Evolutionary conservation across 2,888 invertebrate genomes (phyloP).

Genomic region (Spatulosminthurus flaviceps): DNA sequence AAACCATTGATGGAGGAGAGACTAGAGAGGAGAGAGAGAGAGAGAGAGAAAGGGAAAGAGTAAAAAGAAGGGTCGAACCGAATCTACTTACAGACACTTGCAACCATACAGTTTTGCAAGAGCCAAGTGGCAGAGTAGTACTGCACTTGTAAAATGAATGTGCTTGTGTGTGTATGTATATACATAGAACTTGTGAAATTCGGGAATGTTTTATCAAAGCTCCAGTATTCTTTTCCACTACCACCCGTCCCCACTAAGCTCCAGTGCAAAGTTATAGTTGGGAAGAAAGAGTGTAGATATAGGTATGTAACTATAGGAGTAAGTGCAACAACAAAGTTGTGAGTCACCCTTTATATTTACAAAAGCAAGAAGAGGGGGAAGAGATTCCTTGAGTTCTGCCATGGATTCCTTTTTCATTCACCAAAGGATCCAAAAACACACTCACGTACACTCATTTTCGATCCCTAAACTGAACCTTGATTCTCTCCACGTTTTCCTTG

Average conservation of each 20-base stretch:
- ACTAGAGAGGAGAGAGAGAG: conserved; percentile 5
- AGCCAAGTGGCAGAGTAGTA: conserved; percentile 15
- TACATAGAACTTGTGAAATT: background rate
- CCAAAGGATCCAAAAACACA: conserved; percentile 31
- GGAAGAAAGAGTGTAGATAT: background rate
- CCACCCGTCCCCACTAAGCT: too few species aligned
- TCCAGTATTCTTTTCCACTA: too few species aligned
- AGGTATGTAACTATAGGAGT: background rate
- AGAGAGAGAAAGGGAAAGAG: background rate
- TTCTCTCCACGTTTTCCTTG: background rate
- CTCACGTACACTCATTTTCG: conserved; percentile 10
- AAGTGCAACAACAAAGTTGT: conserved; percentile 40
- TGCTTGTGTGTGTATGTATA: background rate
- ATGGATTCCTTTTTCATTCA: conserved; percentile 37
- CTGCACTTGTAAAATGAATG: background rate
- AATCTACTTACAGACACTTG: conserved; percentile 36
- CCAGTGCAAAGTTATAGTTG: background rate
- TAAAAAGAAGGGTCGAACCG: conserved; percentile 26
- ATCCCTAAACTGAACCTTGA: conserved; percentile 10
- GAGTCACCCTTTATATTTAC: conserved; percentile 45
- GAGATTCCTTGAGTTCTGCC: conserved; percentile 44
- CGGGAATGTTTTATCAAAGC: too few species aligned
- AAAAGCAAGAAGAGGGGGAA: conserved; percentile 34
- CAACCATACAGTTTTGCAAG: conserved; percentile 10
- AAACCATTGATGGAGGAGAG: background rate